Percentiles rank a stretch among this genome's conserved stretches.
Conservation (phyloP, 2,888 invertebrate genomes). For the Anticlea derivata region DNA sequence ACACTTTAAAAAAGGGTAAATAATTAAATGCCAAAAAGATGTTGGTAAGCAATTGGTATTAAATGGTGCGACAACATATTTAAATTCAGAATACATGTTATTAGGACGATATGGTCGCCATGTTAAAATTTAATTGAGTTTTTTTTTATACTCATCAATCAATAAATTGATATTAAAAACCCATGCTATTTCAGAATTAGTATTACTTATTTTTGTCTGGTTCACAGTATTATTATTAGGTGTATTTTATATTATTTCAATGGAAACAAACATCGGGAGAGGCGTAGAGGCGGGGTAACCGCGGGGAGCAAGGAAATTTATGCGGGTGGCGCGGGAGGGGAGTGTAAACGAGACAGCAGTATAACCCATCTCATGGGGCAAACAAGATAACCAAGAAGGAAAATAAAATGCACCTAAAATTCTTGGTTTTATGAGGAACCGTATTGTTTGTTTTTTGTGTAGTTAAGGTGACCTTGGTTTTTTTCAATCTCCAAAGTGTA, state of each 20-base stretch:
- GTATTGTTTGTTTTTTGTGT: conserved; percentile 49
- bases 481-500: conserved; percentile 34
- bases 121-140: no score
- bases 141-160: no score
- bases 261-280: conserved; percentile 69
- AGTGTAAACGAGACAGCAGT: conserved; percentile 46
- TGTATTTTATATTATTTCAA: conserved; percentile 36
- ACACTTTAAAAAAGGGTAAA: no score
- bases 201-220: no score
- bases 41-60: no score
- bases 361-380: conserved; percentile 42
- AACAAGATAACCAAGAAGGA: conserved; percentile 67
- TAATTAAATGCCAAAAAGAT: no score
- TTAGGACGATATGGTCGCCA: no score
- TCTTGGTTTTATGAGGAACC: conserved; percentile 57
- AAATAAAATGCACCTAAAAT: conserved; percentile 73
- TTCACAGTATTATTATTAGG: neutral
- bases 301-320: conserved; percentile 68
- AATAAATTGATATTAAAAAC: no score
- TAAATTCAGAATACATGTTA: no score
- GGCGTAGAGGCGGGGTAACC: conserved; percentile 75
- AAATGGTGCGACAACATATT: no score
- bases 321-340: conserved; percentile 51
- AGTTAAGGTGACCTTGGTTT: conserved; percentile 58
- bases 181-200: no score